Base-by-base conservation (phyloP, 2,888 invertebrate genomes). In the Diarsia dahlii region DNA sequence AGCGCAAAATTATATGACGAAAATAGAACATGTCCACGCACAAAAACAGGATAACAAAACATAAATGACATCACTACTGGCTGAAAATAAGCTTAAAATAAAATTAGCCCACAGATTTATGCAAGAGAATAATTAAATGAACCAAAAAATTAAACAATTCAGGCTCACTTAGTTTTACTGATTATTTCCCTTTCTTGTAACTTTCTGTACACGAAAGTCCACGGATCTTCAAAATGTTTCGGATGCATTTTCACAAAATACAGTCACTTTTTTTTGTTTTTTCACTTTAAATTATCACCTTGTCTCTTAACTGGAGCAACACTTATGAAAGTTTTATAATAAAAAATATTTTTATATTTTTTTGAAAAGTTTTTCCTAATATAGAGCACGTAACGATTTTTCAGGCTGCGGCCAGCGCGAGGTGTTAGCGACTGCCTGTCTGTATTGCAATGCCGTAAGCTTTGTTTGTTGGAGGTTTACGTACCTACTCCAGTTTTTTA, bases 161-260 rank as follows among this genome's bases (percentile, higher is more conserved):
- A 60, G 39, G 86, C 96, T 94, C 89, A 96, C 96, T 94, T 94
- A 89, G 87, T 93, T 73, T 90, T 91, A 82, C 93, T 93, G 48
- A 96, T 91, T 79, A 96, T 92, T 80, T 95, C 94, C 75, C 92
- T 93, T 64, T 96, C 94, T 82, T 96, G 95, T 48, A 96, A 90
- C 81, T 93, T 95, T 82, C 91, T 94, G 74, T 91, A 95, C 72
- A 96, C 91, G 84, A 94, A 95, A 81, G 87, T 94, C 96, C 96
- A 96, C 2, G 94, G 94, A 83, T 96, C 96, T 15, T 92, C 90
- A 20, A 89, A 85, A 10, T 80, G 74, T 82, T 88, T 89, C 71
- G 83, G 87, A 71, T 92, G 90, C 94, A 93, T 95, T 88, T 87
- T 93, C 78, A 90, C 84, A 76, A 67, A 76, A 74, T 45, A 23